Evolutionary conservation across 2,888 invertebrate genomes (phyloP).

Genomic region (Aspidapion aeneum): DNA sequence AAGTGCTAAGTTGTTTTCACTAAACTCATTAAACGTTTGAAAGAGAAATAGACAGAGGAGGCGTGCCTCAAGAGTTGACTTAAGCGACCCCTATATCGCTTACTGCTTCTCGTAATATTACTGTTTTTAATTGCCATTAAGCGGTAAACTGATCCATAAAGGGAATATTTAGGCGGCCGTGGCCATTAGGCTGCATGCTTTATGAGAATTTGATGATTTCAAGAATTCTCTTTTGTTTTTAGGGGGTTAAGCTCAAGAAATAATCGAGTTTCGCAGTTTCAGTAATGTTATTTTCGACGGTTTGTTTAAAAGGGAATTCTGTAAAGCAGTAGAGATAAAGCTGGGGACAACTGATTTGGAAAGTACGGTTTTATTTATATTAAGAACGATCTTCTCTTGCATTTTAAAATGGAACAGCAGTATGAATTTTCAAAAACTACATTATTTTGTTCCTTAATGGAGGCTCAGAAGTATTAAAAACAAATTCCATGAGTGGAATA

Average conservation of each 20-base stretch:
- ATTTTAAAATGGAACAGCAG: too few relatives aligned
- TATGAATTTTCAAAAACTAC: too few relatives aligned
- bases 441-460: too few relatives aligned
- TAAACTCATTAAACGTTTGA: not conserved
- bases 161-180: conserved; percentile 36
- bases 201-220: not conserved
- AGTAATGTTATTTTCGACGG: not conserved
- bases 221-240: not conserved
- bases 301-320: not conserved
- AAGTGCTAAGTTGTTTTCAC: too few relatives aligned
- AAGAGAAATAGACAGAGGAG: not conserved
- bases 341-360: too few relatives aligned
- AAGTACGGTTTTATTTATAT: too few relatives aligned
- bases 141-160: conserved; percentile 41
- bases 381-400: too few relatives aligned
- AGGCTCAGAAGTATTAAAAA: too few relatives aligned
- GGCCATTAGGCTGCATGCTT: not conserved
- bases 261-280: not conserved
- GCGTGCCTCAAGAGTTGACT: conserved; percentile 19
- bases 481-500: too few relatives aligned
- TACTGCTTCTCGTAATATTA: conserved; percentile 24
- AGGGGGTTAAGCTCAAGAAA: not conserved
- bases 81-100: conserved; percentile 28
- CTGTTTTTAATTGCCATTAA: conserved; percentile 41
- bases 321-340: too few relatives aligned